Evolutionary conservation across 2,888 invertebrate species (phyloP).

Genomic region (Beris morrisii): DNA sequence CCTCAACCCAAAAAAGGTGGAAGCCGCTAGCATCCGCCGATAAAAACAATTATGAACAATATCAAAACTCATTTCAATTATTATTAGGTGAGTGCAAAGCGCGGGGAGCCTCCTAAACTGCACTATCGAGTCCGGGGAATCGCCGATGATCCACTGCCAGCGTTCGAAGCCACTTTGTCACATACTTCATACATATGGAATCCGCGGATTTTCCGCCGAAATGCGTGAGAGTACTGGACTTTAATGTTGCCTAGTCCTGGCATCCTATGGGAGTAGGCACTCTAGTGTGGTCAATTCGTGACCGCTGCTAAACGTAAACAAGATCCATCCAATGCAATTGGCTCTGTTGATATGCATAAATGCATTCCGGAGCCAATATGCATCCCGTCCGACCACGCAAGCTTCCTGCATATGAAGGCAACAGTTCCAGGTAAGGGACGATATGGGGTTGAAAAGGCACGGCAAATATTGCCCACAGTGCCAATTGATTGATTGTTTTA

Average conservation of each 20-base stretch:
- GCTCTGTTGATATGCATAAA: conserved; percentile 8
- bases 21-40: neutral
- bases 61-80: conserved; percentile 38
- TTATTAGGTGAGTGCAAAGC: conserved; percentile 32
- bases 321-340: conserved; percentile 25
- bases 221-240: too few relatives aligned
- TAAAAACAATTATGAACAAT: conserved; percentile 37
- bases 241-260: conserved; percentile 1
- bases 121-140: too few relatives aligned
- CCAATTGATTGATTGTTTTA: conserved; percentile 37
- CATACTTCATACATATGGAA: neutral
- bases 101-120: neutral
- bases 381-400: neutral
- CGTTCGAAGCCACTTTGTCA: conserved; percentile 6
- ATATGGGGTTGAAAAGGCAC: neutral
- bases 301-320: conserved; percentile 27
- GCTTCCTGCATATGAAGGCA: too few relatives aligned
- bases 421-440: too few relatives aligned
- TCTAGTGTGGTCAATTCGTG: conserved; percentile 21
- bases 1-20: conserved; percentile 2
- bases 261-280: neutral
- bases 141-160: conserved; percentile 14
- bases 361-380: neutral
- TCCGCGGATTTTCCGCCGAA: too few relatives aligned
- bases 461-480: conserved; percentile 30